Conservation (phyloP, 2,888 invertebrate species). For the Caenorhabditis japonica region DNA sequence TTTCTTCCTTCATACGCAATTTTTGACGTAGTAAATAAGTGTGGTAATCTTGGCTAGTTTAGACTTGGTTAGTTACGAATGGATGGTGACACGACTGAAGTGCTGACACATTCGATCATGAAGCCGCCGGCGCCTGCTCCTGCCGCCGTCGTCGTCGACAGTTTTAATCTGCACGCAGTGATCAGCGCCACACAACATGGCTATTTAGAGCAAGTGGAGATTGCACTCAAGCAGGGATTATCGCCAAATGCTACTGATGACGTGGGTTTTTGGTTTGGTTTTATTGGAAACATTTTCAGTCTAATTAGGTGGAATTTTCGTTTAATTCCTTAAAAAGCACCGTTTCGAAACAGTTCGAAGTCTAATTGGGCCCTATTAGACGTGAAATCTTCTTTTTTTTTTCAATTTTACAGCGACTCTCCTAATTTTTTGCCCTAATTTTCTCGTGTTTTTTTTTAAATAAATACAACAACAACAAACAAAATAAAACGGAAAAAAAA, state of each 20-base stretch:
- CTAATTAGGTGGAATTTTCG: too few relatives aligned
- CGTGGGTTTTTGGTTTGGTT: too few relatives aligned
- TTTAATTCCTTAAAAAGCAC: too few relatives aligned
- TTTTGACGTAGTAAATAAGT: background rate
- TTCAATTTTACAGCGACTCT: too few relatives aligned
- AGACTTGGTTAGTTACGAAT: conserved; percentile 36
- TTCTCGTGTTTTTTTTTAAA: too few relatives aligned
- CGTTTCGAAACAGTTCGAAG: too few relatives aligned
- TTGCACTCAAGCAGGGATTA: conserved; percentile 45
- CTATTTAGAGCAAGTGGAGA: conserved; percentile 42
- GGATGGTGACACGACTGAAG: conserved; percentile 38
- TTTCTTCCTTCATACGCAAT: background rate
- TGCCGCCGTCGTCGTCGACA: conserved; percentile 5
- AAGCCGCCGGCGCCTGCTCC: conserved; percentile 4
- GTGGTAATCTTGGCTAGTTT: conserved; percentile 5
- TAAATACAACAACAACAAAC: too few relatives aligned
- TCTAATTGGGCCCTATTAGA: too few relatives aligned
- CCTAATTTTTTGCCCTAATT: too few relatives aligned
- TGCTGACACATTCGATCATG: conserved; percentile 36
- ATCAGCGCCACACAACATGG: conserved; percentile 64
- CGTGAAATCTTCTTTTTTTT: too few relatives aligned
- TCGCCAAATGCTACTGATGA: conserved; percentile 43
- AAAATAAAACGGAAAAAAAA: too few relatives aligned
- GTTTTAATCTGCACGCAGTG: conserved; percentile 29
- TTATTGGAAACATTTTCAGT: too few relatives aligned